Evolutionary conservation across 1,140 invertebrate species (phyloP).

Genomic region (Drosophila baimaii): DNA sequence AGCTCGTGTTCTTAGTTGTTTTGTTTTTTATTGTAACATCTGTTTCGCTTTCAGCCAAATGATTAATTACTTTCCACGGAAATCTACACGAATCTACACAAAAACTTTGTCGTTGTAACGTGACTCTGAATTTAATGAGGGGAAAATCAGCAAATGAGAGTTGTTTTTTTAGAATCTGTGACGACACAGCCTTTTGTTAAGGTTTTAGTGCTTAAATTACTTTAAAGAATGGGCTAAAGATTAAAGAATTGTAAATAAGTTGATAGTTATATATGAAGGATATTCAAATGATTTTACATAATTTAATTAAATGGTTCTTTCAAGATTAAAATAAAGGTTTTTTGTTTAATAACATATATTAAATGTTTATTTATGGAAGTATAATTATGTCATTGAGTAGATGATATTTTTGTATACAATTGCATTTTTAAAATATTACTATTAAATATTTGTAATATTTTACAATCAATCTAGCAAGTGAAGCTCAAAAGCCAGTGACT

Average conservation of each 20-base stretch:
- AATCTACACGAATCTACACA: slow-evolving; percentile 16
- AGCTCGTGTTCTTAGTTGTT: slow-evolving; percentile 26
- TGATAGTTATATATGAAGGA: neutral
- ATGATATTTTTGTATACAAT: neutral
- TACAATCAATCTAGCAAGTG: neutral
- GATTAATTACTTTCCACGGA: slow-evolving; percentile 52
- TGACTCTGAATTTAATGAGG: slow-evolving; percentile 13
- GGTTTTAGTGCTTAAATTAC: neutral
- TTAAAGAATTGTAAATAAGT: neutral
- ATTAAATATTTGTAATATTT: neutral
- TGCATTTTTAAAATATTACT: neutral
- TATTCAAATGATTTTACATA: neutral
- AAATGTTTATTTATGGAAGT: neutral
- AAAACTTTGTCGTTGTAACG: slow-evolving; percentile 23
- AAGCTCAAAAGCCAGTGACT: neutral
- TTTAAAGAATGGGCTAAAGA: neutral
- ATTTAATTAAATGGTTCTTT: neutral
- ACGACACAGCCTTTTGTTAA: neutral
- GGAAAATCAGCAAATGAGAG: neutral
- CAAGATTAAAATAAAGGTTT: neutral
- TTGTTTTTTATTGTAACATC: slow-evolving; percentile 28
- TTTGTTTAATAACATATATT: neutral
- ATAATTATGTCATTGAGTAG: neutral
- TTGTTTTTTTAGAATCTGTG: neutral
- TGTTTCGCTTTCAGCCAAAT: slow-evolving; percentile 34